Conservation (phyloP, 2,113 vertebrate species). For the Anser cygnoides region DNA sequence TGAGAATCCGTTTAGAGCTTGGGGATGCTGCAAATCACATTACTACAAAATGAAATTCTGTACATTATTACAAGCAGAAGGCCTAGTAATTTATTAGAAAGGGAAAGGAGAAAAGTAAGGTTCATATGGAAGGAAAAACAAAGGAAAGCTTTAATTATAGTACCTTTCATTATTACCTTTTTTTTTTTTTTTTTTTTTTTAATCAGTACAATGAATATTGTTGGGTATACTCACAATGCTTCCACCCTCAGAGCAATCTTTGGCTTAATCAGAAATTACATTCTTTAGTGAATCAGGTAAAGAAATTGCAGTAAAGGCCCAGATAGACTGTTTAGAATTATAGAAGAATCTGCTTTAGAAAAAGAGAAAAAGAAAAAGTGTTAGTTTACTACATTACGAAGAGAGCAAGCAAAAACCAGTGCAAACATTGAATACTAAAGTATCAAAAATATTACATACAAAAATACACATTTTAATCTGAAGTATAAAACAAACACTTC, state of each 20-base stretch:
- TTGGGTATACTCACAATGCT: slow-evolving; percentile 80
- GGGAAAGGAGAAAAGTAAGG: slow-evolving; percentile 13
- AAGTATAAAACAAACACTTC: background rate
- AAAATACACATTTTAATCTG: background rate
- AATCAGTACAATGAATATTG: slow-evolving; percentile 46
- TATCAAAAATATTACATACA: background rate
- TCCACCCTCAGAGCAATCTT: slow-evolving; percentile 76
- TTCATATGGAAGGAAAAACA: slow-evolving; percentile 12
- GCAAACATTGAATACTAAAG: background rate
- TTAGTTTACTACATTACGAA: slow-evolving; percentile 63
- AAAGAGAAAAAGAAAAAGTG: slow-evolving; percentile 72
- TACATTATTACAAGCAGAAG: slow-evolving; percentile 5
- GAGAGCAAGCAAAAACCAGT: slow-evolving; percentile 38
- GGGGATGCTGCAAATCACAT: background rate
- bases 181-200: slow-evolving; percentile 16
- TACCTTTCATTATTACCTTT: slow-evolving; percentile 7
- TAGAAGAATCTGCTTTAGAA: slow-evolving; percentile 80
- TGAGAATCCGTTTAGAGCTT: background rate
- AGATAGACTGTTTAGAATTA: slow-evolving; percentile 76
- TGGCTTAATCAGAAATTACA: slow-evolving; percentile 80
- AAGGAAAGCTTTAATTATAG: background rate
- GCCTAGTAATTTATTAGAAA: background rate
- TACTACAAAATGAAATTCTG: background rate
- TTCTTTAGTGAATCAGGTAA: slow-evolving; percentile 79
- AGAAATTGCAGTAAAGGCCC: slow-evolving; percentile 81